Percentiles rank a stretch among this genome's conserved stretches.
phyloP scores from a whole-genome alignment of 1,140 invertebrate genomes.

The Mamestra configurata region DNA sequence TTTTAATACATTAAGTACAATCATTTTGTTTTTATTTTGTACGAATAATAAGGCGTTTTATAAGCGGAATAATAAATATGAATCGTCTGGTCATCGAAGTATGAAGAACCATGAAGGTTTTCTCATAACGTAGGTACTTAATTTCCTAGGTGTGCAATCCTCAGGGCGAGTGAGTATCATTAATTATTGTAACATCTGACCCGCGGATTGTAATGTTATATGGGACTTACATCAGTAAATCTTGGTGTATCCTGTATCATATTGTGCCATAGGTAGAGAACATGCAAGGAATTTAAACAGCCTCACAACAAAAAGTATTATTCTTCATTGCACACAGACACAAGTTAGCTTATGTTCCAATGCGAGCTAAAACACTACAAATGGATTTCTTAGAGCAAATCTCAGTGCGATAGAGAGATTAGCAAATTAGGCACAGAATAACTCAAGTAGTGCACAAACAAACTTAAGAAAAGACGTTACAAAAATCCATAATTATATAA shows the following conservation, averaged over 20 bases:
- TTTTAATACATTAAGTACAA: neutral
- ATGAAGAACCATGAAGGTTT: neutral
- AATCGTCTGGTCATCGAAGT: neutral
- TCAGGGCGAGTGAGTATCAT: neutral
- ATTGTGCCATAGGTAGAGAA: neutral
- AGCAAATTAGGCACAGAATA: too few species aligned
- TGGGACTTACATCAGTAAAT: neutral
- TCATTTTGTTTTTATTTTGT: neutral
- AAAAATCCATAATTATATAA: too few species aligned
- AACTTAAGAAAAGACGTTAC: too few species aligned
- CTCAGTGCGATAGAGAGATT: too few species aligned
- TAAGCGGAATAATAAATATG: neutral
- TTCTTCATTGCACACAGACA: too few species aligned
- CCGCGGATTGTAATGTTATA: conserved; percentile 13
- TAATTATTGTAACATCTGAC: conserved; percentile 28
- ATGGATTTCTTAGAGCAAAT: too few species aligned
- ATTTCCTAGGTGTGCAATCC: neutral
- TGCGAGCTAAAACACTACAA: too few species aligned
- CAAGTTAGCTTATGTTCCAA: too few species aligned
- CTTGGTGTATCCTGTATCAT: neutral
- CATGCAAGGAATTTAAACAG: too few species aligned
- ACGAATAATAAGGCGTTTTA: neutral
- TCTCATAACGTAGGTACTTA: neutral
- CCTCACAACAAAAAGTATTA: neutral
- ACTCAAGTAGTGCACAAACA: too few species aligned